phyloP scores from a whole-genome alignment of 2,888 invertebrate species.

The Chymomyza fuscimana region DNA sequence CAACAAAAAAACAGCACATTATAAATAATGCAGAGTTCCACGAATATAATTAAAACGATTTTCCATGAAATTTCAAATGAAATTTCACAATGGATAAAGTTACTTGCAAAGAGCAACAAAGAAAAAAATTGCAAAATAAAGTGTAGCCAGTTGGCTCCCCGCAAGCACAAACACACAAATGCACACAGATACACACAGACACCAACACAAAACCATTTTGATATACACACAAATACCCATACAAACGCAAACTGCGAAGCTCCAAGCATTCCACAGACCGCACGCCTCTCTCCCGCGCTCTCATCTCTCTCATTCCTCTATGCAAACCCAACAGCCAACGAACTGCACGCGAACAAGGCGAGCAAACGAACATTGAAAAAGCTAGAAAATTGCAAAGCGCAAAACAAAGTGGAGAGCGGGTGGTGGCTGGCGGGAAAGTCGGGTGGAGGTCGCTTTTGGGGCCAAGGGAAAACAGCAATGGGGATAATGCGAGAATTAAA shows the following conservation, averaged over 20 bases:
- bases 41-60: slow-evolving; percentile 68
- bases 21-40: neutral
- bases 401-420: slow-evolving; percentile 7
- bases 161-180: neutral
- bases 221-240: slow-evolving; percentile 9
- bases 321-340: slow-evolving; percentile 48
- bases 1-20: neutral
- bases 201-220: slow-evolving; percentile 4
- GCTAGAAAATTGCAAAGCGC: slow-evolving; percentile 68
- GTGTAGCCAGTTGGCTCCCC: slow-evolving; percentile 42
- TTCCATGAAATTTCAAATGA: slow-evolving; percentile 70
- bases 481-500: neutral
- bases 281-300: slow-evolving; percentile 5
- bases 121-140: slow-evolving; percentile 45
- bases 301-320: slow-evolving; percentile 7
- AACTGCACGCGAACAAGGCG: slow-evolving; percentile 61
- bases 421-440: slow-evolving; percentile 14
- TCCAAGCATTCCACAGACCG: neutral
- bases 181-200: slow-evolving; percentile 25
- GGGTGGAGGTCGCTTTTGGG: slow-evolving; percentile 34
- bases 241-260: slow-evolving; percentile 12
- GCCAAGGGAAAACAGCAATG: slow-evolving; percentile 47
- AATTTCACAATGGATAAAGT: slow-evolving; percentile 52
- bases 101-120: slow-evolving; percentile 30
- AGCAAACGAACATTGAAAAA: slow-evolving; percentile 34